phyloP scores from a whole-genome alignment of 1,140 invertebrate species.

The Ceratina japonica region DNA sequence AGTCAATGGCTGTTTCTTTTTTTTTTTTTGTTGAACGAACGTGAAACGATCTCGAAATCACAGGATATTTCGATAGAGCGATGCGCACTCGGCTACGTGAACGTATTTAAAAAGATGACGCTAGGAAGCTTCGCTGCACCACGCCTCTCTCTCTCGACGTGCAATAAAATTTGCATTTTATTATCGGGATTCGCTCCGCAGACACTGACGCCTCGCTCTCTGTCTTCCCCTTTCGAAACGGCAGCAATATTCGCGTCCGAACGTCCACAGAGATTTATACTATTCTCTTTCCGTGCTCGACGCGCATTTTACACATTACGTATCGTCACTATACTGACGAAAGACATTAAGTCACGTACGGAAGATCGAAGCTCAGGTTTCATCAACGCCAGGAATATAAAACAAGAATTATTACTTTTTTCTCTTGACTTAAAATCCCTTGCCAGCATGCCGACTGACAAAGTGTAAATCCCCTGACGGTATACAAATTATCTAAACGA shows the following conservation, averaged over 20 bases:
- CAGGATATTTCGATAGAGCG: constrained; percentile 2
- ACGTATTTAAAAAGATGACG: constrained; percentile 26
- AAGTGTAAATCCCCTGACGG: background rate
- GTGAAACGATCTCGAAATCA: constrained; percentile 10
- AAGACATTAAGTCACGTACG: no score
- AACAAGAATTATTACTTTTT: background rate
- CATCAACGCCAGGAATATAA: no score
- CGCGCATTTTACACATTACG: constrained; percentile 6
- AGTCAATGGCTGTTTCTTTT: constrained; percentile 7
- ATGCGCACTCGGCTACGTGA: constrained; percentile 27
- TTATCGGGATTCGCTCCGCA: constrained; percentile 30
- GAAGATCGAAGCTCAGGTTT: no score
- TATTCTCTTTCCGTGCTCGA: background rate
- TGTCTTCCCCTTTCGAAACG: background rate
- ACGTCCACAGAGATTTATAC: constrained; percentile 8
- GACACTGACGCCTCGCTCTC: constrained; percentile 20
- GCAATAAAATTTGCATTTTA: constrained; percentile 42
- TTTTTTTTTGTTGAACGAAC: background rate
- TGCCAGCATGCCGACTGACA: no score
- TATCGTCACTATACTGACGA: background rate
- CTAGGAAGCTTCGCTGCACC: constrained; percentile 5
- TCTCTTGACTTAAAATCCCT: background rate
- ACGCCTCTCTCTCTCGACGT: background rate
- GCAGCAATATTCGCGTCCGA: background rate
- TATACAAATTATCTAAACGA: no score